phyloP scores from a whole-genome alignment of 23 tunicate species.

The Trididemnum nubilum region DNA sequence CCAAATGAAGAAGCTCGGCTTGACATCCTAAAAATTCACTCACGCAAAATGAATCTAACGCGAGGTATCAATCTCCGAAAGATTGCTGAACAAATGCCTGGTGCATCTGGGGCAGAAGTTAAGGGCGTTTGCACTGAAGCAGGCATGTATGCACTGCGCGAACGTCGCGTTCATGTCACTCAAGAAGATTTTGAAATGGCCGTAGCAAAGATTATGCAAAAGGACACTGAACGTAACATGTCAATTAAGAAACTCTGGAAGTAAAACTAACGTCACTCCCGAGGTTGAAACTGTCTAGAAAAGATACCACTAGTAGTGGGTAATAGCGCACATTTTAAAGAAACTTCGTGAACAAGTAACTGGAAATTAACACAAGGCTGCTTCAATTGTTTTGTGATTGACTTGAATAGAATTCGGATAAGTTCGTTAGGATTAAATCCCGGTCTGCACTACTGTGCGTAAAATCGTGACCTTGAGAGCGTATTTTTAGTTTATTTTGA shows the following conservation, averaged over 20 bases:
- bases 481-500: too few relatives aligned
- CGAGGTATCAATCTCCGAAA: conserved; percentile 95
- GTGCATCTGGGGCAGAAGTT: conserved; percentile 99
- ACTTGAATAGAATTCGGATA: too few relatives aligned
- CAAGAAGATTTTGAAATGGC: conserved; percentile 99
- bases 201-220: conserved; percentile 99
- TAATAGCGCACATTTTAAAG: too few relatives aligned
- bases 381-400: too few relatives aligned
- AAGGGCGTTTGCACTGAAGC: conserved; percentile 99
- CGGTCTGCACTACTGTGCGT: too few relatives aligned
- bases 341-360: too few relatives aligned
- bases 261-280: too few relatives aligned
- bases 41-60: conserved; percentile 97
- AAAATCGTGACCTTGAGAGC: too few relatives aligned
- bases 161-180: conserved; percentile 98
- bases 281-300: too few relatives aligned
- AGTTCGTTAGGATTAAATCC: too few relatives aligned
- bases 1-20: conserved; percentile 98
- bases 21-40: conserved; percentile 88
- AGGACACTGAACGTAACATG: conserved; percentile 97
- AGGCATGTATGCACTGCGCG: conserved; percentile 99
- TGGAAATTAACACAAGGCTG: too few relatives aligned
- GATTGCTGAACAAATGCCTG: conserved; percentile 99
- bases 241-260: conserved; percentile 98
- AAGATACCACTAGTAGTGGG: too few relatives aligned